Percentiles rank a stretch among this genome's conserved stretches.
phyloP scores from a whole-genome alignment of 23 tunicate genomes.

The Halocynthia aurantium region DNA sequence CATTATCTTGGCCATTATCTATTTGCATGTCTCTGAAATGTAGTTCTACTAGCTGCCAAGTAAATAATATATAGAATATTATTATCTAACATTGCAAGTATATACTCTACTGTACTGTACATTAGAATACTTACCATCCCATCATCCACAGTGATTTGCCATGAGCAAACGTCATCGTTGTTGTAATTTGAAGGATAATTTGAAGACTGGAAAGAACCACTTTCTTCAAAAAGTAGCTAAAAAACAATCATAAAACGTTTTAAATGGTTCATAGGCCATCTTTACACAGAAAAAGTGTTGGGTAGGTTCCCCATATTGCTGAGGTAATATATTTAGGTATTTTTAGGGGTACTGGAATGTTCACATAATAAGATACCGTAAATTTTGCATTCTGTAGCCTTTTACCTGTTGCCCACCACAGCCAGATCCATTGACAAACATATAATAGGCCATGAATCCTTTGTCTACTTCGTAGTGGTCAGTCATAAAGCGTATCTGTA shows the following conservation, averaged over 20 bases:
- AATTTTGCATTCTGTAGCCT: too few relatives aligned
- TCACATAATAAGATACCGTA: neutral
- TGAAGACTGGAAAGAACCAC: slow-evolving; percentile 30
- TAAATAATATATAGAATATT: neutral
- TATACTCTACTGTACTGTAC: too few relatives aligned
- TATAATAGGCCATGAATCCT: slow-evolving; percentile 53
- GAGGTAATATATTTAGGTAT: too few relatives aligned
- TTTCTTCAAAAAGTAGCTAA: slow-evolving; percentile 18
- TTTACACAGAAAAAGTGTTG: too few relatives aligned
- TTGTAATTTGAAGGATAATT: slow-evolving; percentile 59
- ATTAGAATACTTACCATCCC: slow-evolving; percentile 27
- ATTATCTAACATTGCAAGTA: neutral
- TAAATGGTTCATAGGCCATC: too few relatives aligned
- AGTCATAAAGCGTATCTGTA: slow-evolving; percentile 46
- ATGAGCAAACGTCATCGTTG: slow-evolving; percentile 38
- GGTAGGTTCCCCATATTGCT: too few relatives aligned
- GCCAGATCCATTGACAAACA: slow-evolving; percentile 55
- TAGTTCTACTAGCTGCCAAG: neutral
- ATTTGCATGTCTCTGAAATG: neutral
- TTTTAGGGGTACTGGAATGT: too few relatives aligned
- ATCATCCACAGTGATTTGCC: slow-evolving; percentile 39
- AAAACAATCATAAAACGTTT: neutral
- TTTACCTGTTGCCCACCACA: slow-evolving; percentile 64
- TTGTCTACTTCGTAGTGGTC: slow-evolving; percentile 50
- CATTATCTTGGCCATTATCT: too few relatives aligned